Conservation (phyloP, 2,888 invertebrate species). For the Chorisops tibialis region DNA sequence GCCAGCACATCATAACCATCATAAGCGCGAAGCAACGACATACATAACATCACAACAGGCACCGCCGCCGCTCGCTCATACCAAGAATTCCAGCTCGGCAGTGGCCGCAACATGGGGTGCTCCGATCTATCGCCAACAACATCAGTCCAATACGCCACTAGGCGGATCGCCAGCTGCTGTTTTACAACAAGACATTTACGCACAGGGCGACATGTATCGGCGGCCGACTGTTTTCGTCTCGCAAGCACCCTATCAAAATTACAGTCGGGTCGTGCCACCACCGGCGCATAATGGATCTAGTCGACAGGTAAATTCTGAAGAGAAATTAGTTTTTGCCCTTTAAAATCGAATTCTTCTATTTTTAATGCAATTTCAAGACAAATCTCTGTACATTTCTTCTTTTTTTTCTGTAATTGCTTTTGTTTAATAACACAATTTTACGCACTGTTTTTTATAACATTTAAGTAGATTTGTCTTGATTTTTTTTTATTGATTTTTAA, state of each 20-base stretch:
- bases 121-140: constrained; percentile 51
- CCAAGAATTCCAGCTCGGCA: constrained; percentile 48
- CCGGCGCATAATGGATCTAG: constrained; percentile 53
- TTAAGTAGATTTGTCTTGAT: too few relatives aligned
- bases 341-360: too few relatives aligned
- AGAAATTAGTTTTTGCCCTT: not conserved
- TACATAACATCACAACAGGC: constrained; percentile 36
- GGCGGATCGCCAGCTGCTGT: constrained; percentile 50
- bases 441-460: too few relatives aligned
- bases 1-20: constrained; percentile 50
- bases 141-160: constrained; percentile 55
- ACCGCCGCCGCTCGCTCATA: constrained; percentile 52
- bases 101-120: constrained; percentile 44
- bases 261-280: constrained; percentile 51
- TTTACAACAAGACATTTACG: constrained; percentile 50
- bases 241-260: constrained; percentile 50
- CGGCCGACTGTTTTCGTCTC: constrained; percentile 69
- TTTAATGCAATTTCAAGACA: too few relatives aligned
- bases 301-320: constrained; percentile 46
- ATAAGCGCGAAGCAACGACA: constrained; percentile 47
- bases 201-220: constrained; percentile 60
- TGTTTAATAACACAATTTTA: too few relatives aligned
- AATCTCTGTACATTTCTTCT: too few relatives aligned
- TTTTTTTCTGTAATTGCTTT: too few relatives aligned
- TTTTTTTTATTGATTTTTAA: too few relatives aligned